Percentiles rank a stretch among this genome's conserved stretches.
These are phyloP conservation scores for Rhodeus uyekii DNA, from an alignment of 2,797 vertebrate genomes.

Conservation along the genomic window DNA sequence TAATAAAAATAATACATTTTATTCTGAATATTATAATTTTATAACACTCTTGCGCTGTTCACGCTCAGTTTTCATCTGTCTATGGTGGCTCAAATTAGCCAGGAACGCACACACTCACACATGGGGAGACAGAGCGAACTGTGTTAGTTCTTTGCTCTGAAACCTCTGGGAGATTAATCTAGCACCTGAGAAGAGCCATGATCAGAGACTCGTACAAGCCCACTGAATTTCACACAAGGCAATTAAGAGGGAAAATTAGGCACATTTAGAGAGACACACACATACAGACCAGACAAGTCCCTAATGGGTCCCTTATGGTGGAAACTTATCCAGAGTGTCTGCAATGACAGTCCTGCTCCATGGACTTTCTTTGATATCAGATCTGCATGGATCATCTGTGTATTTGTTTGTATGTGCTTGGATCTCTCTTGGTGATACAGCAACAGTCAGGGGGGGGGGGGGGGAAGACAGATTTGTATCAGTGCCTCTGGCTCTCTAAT, in stretches of 20 bases:
- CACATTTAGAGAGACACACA: conserved; percentile 29
- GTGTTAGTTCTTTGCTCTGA: conserved; percentile 19
- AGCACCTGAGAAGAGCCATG: conserved; percentile 42
- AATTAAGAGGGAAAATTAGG: conserved; percentile 50
- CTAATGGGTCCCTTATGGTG: conserved; percentile 18
- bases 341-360: conserved; percentile 14
- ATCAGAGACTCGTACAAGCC: conserved; percentile 45
- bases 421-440: conserved; percentile 2
- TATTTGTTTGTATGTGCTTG: conserved; percentile 20
- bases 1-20: neutral
- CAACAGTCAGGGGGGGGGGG: neutral
- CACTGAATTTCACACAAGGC: conserved; percentile 50
- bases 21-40: neutral
- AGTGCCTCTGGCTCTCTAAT: neutral
- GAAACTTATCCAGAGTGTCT: conserved; percentile 20
- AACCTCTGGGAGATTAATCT: conserved; percentile 52
- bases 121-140: neutral
- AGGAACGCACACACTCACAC: conserved; percentile 3
- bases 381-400: conserved; percentile 29
- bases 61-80: neutral
- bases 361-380: conserved; percentile 32
- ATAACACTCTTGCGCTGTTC: neutral
- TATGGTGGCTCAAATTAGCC: neutral
- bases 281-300: neutral
- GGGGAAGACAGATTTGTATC: neutral